phyloP scores from a whole-genome alignment of 2,797 vertebrate genomes.

The Octomys mimax region DNA sequence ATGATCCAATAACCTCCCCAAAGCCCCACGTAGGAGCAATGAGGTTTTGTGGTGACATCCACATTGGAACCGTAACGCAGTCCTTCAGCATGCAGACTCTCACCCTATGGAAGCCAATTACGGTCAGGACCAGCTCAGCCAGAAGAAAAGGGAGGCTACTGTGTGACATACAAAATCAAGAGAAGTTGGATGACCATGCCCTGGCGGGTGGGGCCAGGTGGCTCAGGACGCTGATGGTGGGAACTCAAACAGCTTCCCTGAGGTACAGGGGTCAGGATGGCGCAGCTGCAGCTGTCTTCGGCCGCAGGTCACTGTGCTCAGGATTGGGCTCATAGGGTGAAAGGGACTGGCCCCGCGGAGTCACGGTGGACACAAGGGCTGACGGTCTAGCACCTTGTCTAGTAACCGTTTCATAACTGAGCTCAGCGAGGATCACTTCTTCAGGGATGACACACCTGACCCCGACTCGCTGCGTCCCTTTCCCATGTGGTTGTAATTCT shows the following conservation, averaged over 20 bases:
- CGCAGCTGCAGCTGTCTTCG: not conserved
- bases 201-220: not conserved
- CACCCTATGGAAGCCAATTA: not conserved
- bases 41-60: not conserved
- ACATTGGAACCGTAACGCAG: not conserved
- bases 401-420: not conserved
- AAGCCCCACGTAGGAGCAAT: not conserved
- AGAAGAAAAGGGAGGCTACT: not conserved
- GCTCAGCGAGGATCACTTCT: not conserved
- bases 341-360: not conserved
- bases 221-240: not conserved
- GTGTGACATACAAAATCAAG: not conserved
- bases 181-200: not conserved
- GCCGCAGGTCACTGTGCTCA: not conserved
- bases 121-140: not conserved
- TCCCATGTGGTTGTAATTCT: not conserved
- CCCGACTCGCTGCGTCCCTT: not conserved
- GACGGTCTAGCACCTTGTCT: not conserved
- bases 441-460: not conserved
- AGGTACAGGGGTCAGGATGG: not conserved
- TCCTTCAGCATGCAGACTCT: not conserved
- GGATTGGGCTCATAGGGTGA: not conserved
- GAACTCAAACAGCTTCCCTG: not conserved
- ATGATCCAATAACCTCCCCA: not conserved
- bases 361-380: not conserved